phyloP scores from a whole-genome alignment of 2,888 invertebrate genomes.

The Nomada ferruginata region DNA sequence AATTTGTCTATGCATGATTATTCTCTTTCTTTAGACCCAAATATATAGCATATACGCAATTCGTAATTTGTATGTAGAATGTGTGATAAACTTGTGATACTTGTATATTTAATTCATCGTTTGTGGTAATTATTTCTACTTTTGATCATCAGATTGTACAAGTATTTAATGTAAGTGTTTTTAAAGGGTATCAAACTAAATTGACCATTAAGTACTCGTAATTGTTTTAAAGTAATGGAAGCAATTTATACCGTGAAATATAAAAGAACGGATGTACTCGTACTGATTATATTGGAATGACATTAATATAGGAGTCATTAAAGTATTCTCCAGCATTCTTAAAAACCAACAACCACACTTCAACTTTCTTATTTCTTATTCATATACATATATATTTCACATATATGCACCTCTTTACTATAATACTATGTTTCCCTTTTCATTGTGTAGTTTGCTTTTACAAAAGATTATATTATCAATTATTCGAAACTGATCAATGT shows the following conservation, averaged over 20 bases:
- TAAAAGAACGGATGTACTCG: neutral
- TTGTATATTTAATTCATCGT: neutral
- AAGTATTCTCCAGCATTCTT: neutral
- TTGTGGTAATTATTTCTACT: neutral
- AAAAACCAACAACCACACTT: neutral
- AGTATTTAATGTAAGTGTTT: conserved; percentile 11
- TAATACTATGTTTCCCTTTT: conserved; percentile 18
- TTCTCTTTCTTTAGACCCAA: conserved; percentile 1
- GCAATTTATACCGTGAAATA: conserved; percentile 13
- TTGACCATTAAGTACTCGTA: conserved; percentile 24
- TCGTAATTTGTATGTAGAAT: neutral
- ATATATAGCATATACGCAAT: neutral
- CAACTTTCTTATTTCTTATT: conserved; percentile 19
- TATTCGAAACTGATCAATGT: conserved; percentile 3
- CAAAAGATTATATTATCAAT: neutral
- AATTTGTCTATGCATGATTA: conserved; percentile 40
- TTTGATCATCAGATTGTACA: conserved; percentile 3
- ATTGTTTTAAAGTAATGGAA: conserved; percentile 2
- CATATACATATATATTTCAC: neutral
- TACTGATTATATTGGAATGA: neutral
- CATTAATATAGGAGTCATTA: neutral
- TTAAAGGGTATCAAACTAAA: conserved; percentile 27
- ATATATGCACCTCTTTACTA: neutral
- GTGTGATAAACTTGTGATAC: neutral
- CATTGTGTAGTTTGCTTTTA: conserved; percentile 16